phyloP scores from a whole-genome alignment of 2,113 vertebrate species.

The Epinephelus fuscoguttatus region DNA sequence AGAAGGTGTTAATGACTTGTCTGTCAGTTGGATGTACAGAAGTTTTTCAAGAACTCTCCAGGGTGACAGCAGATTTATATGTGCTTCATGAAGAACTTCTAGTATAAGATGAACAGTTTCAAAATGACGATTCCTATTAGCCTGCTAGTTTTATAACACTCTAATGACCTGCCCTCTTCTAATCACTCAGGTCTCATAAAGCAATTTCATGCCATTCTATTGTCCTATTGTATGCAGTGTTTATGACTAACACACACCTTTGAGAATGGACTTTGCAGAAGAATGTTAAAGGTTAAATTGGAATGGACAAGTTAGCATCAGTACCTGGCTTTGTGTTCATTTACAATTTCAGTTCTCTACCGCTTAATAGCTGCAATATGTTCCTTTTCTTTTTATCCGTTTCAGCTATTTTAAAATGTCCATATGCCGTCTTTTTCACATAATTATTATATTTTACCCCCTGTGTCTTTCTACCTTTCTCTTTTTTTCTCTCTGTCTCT shows the following conservation, averaged over 20 bases:
- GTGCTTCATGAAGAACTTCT: background rate
- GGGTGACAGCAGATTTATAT: background rate
- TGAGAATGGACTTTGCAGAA: background rate
- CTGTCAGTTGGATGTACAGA: background rate
- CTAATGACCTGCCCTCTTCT: background rate
- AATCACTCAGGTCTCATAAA: background rate
- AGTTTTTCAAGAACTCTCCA: background rate
- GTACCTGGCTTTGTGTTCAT: background rate
- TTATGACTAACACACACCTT: background rate
- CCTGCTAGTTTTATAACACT: background rate
- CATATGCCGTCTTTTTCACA: background rate
- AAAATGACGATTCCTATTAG: no score
- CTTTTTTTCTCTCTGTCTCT: constrained; percentile 2
- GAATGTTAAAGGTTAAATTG: background rate
- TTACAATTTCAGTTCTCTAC: background rate
- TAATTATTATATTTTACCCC: background rate
- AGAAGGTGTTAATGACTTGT: background rate
- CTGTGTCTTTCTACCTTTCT: background rate
- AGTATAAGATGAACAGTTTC: background rate
- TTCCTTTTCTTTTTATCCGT: background rate
- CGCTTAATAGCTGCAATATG: background rate
- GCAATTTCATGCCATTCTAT: background rate
- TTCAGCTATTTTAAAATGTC: background rate
- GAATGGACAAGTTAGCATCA: background rate
- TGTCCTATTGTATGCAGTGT: background rate